These are phyloP conservation scores for Blastomussa wellsi DNA, from an alignment of 92 coral and sea anemone genomes.

Conservation along the genomic window DNA sequence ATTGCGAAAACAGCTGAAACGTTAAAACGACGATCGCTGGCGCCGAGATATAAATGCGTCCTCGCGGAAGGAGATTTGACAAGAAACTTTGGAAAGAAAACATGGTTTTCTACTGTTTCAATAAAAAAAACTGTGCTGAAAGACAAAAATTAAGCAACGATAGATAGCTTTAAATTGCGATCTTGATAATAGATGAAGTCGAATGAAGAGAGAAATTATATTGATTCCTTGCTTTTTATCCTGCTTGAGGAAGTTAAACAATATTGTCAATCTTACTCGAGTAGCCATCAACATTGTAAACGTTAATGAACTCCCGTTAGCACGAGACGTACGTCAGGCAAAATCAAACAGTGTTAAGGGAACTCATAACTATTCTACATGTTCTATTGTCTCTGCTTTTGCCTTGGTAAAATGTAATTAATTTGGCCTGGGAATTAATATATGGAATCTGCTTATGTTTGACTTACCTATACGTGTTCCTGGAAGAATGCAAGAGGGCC, in stretches of 20 bases:
- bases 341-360: too few species aligned
- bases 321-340: too few species aligned
- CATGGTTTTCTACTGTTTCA: neutral
- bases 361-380: too few species aligned
- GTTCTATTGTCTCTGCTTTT: too few species aligned
- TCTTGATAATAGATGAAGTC: neutral
- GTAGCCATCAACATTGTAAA: neutral
- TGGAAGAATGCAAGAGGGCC: too few species aligned
- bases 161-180: neutral
- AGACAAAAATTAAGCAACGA: neutral
- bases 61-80: neutral
- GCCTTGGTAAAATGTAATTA: too few species aligned
- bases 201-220: neutral
- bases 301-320: too few species aligned
- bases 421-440: too few species aligned
- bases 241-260: neutral
- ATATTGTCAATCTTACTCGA: neutral
- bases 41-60: neutral
- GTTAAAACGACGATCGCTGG: constrained; percentile 18
- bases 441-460: too few species aligned
- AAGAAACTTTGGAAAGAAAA: neutral
- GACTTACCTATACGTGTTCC: too few species aligned
- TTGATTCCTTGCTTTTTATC: neutral
- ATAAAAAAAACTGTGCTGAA: neutral
- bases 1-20: neutral